These are phyloP conservation scores for Trinectes maculatus DNA, from an alignment of 2,113 vertebrate species.

Conservation along the genomic window DNA sequence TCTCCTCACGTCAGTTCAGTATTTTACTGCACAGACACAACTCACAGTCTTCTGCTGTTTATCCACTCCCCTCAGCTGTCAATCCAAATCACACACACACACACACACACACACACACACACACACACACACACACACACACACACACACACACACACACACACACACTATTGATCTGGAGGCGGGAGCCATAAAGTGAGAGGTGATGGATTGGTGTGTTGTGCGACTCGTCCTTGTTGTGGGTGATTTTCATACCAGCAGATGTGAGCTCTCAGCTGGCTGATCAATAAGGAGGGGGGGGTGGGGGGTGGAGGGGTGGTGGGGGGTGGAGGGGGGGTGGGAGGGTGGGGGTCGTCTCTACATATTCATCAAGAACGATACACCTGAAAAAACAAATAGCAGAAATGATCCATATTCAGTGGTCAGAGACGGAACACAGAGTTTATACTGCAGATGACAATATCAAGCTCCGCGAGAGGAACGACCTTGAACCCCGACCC, in stretches of 20 bases:
- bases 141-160: constrained; percentile 31
- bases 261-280: constrained; percentile 8
- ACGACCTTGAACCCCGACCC: no score
- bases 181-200: constrained; percentile 54
- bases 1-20: no score
- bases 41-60: constrained; percentile 17
- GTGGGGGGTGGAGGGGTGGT: background rate
- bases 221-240: constrained; percentile 51
- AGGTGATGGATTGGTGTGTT: constrained; percentile 58
- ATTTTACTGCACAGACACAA: constrained; percentile 29
- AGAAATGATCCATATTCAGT: background rate
- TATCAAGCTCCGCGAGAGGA: no score
- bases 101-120: constrained; percentile 22
- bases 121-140: constrained; percentile 17
- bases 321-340: rapidly evolving
- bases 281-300: constrained; percentile 28
- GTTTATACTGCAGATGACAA: no score
- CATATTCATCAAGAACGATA: constrained; percentile 5
- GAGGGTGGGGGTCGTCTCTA: background rate
- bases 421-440: no score
- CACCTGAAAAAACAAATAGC: constrained; percentile 19
- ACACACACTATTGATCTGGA: constrained; percentile 49
- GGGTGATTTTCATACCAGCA: constrained; percentile 37
- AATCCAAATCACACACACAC: constrained; percentile 43
- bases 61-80: constrained; percentile 52